Percentiles rank a stretch among this genome's conserved stretches.
Evolutionary conservation across 1,140 invertebrate species (phyloP).

Genomic region (Drosophila mayri): DNA sequence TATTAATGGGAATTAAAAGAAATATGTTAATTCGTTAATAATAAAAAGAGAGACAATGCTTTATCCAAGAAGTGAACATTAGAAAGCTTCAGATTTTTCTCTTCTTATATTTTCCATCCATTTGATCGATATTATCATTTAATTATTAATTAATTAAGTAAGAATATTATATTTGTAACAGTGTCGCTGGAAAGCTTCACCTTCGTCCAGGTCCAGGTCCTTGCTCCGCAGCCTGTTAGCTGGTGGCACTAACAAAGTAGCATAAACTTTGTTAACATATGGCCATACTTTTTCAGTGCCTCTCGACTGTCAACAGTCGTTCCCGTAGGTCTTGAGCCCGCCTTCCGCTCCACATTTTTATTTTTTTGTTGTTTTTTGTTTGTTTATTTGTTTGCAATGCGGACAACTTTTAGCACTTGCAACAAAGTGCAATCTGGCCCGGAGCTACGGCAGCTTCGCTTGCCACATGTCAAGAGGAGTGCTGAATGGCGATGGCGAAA

Average conservation of each 20-base stretch:
- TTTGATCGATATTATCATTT: background rate
- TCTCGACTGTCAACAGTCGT: slow-evolving; percentile 35
- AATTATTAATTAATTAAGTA: background rate
- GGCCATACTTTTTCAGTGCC: slow-evolving; percentile 41
- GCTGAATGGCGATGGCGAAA: slow-evolving; percentile 30
- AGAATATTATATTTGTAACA: background rate
- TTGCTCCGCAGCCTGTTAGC: slow-evolving; percentile 7
- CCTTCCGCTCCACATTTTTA: slow-evolving; percentile 13
- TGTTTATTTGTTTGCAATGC: slow-evolving; percentile 60
- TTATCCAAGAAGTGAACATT: background rate
- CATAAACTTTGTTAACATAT: slow-evolving; percentile 78
- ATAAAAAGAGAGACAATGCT: background rate
- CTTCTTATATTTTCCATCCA: too few species aligned
- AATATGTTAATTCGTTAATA: background rate
- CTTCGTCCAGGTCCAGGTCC: slow-evolving; percentile 15
- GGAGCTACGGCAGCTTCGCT: slow-evolving; percentile 2
- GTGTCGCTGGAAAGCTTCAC: background rate
- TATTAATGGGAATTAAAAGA: background rate
- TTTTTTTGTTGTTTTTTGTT: slow-evolving; percentile 13
- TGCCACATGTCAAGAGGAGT: slow-evolving; percentile 46
- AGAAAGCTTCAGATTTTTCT: background rate
- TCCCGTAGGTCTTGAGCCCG: slow-evolving; percentile 1
- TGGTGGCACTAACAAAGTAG: slow-evolving; percentile 54
- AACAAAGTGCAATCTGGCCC: slow-evolving; percentile 65
- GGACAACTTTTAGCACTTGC: slow-evolving; percentile 71